Base-by-base conservation (phyloP, 2,888 invertebrate genomes). In the Caenorhabditis angaria region DNA sequence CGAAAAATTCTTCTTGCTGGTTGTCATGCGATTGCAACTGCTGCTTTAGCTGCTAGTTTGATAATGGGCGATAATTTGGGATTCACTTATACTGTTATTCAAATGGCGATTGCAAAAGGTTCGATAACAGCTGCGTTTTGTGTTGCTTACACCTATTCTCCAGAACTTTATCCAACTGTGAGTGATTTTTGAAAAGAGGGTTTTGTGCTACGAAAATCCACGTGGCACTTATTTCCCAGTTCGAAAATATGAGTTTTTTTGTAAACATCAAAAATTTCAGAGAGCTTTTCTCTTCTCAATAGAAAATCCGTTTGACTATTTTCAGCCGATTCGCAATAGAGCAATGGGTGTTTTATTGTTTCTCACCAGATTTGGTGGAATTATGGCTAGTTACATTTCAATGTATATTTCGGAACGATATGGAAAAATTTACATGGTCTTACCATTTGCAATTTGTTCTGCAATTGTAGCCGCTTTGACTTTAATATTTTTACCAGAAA, bases 111-210 rank as follows among this genome's bases (percentile, higher is more conserved):
- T 51, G 93, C 93, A 0, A 92, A 94, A 73, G 92, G 93, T 85
- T 93, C 94, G 14, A 92, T 93, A 88, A 92, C 93, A n/a, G 91
- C 94, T 51, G 91, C 92, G 0, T 95, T 94, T 87, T 93, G 94
- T 1, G 92, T 93, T 1, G 93, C 93, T 4, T 95, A 94, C 88
- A 91, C 95, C 20, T 95, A 93, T 88, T 93, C 93, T 0, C 93
- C 94, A 0, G 95, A 95, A 88, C 88, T 94, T 18, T 94, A 94
- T 88, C 95, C 95, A 0, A 95, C 95, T 0, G 92, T 94, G 1
- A 92, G 94, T 0, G 4, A 28, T 41, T 5, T 10, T 41, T n/a
- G n/a, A n/a, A n/a, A n/a, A n/a, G n/a, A n/a, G n/a, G n/a, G n/a
- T n/a, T n/a, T n/a, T n/a, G n/a, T n/a, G n/a, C n/a, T n/a, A n/a